phyloP scores from a whole-genome alignment of 2,797 vertebrate genomes.

The Phoxinus dragarum region DNA sequence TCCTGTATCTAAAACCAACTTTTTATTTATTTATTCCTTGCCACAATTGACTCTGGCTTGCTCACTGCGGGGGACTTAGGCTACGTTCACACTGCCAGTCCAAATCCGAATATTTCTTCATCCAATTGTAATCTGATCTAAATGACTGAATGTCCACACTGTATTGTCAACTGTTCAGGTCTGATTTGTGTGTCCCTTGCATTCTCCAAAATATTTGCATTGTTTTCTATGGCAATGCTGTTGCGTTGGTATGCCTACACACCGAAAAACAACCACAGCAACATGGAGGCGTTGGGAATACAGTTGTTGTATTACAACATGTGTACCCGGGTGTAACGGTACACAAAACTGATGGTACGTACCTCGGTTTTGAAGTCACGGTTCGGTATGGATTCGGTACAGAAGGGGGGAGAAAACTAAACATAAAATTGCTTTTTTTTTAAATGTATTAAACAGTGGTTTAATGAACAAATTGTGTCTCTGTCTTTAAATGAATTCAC shows the following conservation, averaged over 20 bases:
- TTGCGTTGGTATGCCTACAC: background rate
- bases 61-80: background rate
- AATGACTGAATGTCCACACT: background rate
- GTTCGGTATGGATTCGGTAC: too few relatives aligned
- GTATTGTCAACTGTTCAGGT: background rate
- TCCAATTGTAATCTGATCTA: background rate
- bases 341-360: too few relatives aligned
- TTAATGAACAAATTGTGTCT: too few relatives aligned
- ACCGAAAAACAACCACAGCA: background rate
- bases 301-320: too few relatives aligned
- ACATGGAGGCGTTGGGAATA: background rate
- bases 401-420: too few relatives aligned
- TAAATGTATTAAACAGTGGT: too few relatives aligned
- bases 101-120: background rate
- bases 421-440: too few relatives aligned
- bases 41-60: background rate
- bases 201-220: background rate
- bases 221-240: too few relatives aligned
- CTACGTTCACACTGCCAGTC: background rate
- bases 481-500: too few relatives aligned
- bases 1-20: background rate
- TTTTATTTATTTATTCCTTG: background rate
- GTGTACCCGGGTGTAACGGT: too few relatives aligned
- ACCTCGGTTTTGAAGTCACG: too few relatives aligned
- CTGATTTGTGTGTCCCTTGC: background rate